Evolutionary conservation across 2,888 invertebrate genomes (phyloP).

Genomic region (Microctonus aethiopoides): DNA sequence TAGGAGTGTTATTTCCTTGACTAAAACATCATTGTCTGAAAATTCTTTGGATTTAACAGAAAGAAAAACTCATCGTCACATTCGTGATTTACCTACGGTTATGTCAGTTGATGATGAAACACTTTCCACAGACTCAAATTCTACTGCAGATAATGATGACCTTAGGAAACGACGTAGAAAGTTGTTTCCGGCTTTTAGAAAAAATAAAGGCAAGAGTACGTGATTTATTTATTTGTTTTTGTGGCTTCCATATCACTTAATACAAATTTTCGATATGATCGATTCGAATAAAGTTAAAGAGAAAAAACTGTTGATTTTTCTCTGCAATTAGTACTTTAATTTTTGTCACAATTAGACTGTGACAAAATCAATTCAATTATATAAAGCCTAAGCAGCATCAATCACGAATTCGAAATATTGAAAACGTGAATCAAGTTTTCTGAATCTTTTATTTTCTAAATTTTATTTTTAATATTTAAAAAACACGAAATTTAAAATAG

Average conservation of each 20-base stretch:
- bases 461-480: not conserved
- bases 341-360: not conserved
- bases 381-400: not conserved
- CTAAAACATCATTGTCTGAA: conserved; percentile 70
- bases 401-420: not conserved
- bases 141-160: conserved; percentile 74
- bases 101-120: conserved; percentile 73
- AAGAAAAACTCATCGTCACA: conserved; percentile 41
- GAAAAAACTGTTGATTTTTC: too few relatives aligned
- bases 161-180: conserved; percentile 73
- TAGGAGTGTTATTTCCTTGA: conserved; percentile 46
- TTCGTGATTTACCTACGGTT: conserved; percentile 57
- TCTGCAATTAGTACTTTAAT: not conserved
- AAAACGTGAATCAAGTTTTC: not conserved
- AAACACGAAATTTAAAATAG: not conserved
- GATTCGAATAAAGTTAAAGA: not conserved
- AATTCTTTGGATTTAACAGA: conserved; percentile 60
- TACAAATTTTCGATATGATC: not conserved
- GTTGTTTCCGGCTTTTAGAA: conserved; percentile 74
- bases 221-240: conserved; percentile 3
- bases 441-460: not conserved
- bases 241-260: not conserved
- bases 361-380: not conserved
- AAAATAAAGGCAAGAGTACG: conserved; percentile 65
- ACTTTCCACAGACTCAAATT: conserved; percentile 76